Evolutionary conservation across 2,888 invertebrate genomes (phyloP).

Genomic region (Diarsia dahlii): DNA sequence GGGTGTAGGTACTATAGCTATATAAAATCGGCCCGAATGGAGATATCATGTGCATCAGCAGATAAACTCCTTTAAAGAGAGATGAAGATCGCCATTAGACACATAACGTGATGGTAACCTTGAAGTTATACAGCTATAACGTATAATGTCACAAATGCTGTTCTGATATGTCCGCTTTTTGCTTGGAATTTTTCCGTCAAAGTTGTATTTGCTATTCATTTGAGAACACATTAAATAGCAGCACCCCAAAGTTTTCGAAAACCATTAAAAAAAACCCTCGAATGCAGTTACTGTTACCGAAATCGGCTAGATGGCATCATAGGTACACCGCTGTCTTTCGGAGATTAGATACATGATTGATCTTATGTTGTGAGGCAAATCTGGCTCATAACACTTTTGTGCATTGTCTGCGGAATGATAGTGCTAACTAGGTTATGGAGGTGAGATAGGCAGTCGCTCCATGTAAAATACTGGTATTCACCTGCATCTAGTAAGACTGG

Average conservation of each 20-base stretch:
- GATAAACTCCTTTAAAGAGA: too few species aligned
- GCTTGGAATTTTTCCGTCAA: background rate
- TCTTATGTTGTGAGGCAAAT: background rate
- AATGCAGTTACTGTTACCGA: background rate
- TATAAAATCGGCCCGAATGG: too few species aligned
- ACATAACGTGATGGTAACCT: too few species aligned
- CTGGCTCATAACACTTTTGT: background rate
- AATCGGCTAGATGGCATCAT: background rate
- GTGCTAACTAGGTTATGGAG: background rate
- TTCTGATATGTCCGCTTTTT: background rate
- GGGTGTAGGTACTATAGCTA: too few species aligned
- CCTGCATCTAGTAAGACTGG: too few species aligned
- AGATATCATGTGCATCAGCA: too few species aligned
- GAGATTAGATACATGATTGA: background rate
- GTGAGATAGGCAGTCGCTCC: too few species aligned
- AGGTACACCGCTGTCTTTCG: background rate
- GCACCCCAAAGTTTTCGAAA: background rate
- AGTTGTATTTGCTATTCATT: background rate
- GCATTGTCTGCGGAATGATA: background rate
- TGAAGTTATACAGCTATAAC: background rate
- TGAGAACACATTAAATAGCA: background rate
- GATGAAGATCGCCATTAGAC: too few species aligned
- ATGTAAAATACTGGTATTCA: too few species aligned
- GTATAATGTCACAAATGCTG: background rate
- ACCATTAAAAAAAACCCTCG: background rate